phyloP scores from a whole-genome alignment of 2,888 invertebrate genomes.

The Eudemis profundana region DNA sequence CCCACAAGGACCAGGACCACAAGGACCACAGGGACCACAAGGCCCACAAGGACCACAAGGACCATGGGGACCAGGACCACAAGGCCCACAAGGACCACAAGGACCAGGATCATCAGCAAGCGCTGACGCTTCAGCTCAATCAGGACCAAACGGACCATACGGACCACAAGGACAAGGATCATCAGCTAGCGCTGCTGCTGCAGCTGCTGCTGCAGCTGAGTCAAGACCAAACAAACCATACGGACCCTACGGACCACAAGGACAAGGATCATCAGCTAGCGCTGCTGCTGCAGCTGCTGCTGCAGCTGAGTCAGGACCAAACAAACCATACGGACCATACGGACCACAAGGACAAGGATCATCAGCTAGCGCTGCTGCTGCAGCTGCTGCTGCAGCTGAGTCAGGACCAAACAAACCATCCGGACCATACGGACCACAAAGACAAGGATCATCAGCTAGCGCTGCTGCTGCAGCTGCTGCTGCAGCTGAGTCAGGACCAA shows the following conservation, averaged over 20 bases:
- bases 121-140: slow-evolving; percentile 30
- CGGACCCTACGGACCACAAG: slow-evolving; percentile 21
- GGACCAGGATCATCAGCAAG: slow-evolving; percentile 26
- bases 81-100: slow-evolving; percentile 23
- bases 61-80: no score
- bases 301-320: no score
- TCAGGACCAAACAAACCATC: no score
- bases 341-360: slow-evolving; percentile 22
- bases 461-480: no score
- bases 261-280: background rate
- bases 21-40: no score
- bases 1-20: slow-evolving; percentile 1
- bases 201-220: no score
- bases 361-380: slow-evolving; percentile 35
- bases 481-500: no score
- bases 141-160: slow-evolving; percentile 42
- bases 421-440: no score
- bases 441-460: no score
- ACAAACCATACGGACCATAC: background rate
- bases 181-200: no score
- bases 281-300: no score
- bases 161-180: slow-evolving; percentile 5
- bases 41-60: no score
- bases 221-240: background rate
- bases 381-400: slow-evolving; percentile 31